These are phyloP conservation scores for Eulithis testata DNA, from an alignment of 2,888 invertebrate species.

Conservation along the genomic window DNA sequence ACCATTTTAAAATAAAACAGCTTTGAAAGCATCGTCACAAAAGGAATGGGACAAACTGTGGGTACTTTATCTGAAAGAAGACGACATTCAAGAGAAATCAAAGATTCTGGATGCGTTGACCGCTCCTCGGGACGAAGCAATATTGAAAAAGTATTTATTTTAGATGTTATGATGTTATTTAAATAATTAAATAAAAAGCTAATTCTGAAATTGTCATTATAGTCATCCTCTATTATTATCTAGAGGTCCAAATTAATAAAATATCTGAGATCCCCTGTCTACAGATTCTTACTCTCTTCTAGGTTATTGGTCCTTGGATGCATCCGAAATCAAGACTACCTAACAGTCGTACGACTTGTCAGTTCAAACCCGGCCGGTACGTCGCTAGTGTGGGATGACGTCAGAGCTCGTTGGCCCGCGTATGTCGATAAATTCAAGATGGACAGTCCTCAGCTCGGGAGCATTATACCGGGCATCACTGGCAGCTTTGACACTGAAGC, in stretches of 20 bases:
- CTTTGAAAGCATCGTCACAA: conserved; percentile 86
- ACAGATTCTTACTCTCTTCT: conserved; percentile 25
- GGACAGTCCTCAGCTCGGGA: conserved; percentile 93
- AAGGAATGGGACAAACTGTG: conserved; percentile 91
- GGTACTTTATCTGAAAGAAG: conserved; percentile 88
- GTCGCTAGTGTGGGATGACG: conserved; percentile 92
- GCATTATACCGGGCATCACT: conserved; percentile 89
- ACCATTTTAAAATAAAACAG: conserved; percentile 57
- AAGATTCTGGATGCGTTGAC: conserved; percentile 90
- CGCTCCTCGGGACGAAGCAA: conserved; percentile 86
- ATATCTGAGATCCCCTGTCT: no score
- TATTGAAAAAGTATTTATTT: conserved; percentile 86
- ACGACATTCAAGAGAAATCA: conserved; percentile 91
- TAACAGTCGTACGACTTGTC: conserved; percentile 88
- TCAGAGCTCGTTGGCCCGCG: conserved; percentile 90
- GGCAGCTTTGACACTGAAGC: conserved; percentile 87
- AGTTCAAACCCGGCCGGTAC: conserved; percentile 90
- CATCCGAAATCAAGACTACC: conserved; percentile 94
- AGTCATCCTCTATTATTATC: no score
- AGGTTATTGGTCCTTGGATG: conserved; percentile 90
- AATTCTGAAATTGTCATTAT: no score
- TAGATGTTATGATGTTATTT: no score
- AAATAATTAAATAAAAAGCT: no score
- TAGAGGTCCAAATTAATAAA: no score
- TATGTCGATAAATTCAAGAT: conserved; percentile 91